These are phyloP conservation scores for Oreochromis niloticus DNA, from an alignment of 2,113 vertebrate species.

Conservation along the genomic window DNA sequence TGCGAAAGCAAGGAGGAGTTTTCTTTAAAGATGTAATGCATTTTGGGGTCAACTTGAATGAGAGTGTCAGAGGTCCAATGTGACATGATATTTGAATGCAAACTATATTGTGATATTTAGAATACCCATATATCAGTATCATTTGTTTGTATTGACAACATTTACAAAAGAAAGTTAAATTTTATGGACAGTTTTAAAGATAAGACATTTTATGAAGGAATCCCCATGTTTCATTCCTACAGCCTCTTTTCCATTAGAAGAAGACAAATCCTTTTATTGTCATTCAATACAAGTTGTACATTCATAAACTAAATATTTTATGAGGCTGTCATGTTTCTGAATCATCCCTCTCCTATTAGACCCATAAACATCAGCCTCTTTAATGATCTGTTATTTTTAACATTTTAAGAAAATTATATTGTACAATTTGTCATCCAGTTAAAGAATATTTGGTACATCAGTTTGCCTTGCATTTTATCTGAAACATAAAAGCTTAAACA, in stretches of 20 bases:
- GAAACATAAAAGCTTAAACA: background rate
- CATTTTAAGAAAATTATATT: background rate
- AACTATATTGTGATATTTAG: background rate
- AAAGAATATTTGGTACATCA: background rate
- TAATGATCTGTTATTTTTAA: background rate
- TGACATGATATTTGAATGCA: background rate
- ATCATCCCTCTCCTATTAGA: background rate
- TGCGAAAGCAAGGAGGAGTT: background rate
- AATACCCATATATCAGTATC: background rate
- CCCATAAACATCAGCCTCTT: background rate
- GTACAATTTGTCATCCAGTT: background rate
- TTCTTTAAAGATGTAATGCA: background rate
- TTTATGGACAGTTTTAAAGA: background rate
- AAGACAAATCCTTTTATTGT: background rate
- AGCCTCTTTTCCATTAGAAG: background rate
- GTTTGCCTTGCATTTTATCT: background rate
- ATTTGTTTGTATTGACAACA: background rate
- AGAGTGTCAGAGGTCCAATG: fast-evolving
- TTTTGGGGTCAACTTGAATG: background rate
- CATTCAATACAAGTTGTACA: background rate
- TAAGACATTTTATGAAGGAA: background rate
- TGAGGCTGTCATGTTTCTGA: background rate
- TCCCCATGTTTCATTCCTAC: background rate
- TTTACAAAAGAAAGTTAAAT: background rate
- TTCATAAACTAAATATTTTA: background rate